phyloP scores from a whole-genome alignment of 2,888 invertebrate genomes.

The Trissolcus brochymenae region DNA sequence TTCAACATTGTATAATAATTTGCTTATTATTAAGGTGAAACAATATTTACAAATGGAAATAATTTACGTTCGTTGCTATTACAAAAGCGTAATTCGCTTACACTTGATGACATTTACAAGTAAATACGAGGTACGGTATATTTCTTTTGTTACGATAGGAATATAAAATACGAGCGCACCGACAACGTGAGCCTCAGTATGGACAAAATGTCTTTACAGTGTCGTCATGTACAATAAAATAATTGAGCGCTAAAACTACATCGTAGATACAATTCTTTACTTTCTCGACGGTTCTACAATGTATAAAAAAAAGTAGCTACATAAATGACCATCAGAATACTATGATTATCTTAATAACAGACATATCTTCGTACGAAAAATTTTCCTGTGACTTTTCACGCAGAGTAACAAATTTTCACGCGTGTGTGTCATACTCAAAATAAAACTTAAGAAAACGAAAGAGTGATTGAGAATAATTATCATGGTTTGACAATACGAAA shows the following conservation, averaged over 20 bases:
- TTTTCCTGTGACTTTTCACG: no score
- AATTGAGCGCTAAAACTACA: slow-evolving; percentile 27
- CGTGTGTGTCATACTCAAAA: neutral
- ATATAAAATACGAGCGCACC: slow-evolving; percentile 65
- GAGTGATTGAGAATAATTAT: neutral
- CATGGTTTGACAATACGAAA: slow-evolving; percentile 21
- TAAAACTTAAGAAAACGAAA: slow-evolving; percentile 19
- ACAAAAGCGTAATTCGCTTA: slow-evolving; percentile 34
- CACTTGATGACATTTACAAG: slow-evolving; percentile 48
- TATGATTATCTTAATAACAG: no score
- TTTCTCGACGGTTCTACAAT: neutral
- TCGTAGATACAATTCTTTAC: slow-evolving; percentile 31
- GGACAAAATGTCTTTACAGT: slow-evolving; percentile 13
- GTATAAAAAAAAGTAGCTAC: neutral
- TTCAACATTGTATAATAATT: slow-evolving; percentile 65
- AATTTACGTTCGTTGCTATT: slow-evolving; percentile 39
- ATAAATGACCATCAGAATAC: no score
- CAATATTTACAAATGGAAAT: slow-evolving; percentile 64
- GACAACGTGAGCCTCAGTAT: slow-evolving; percentile 32
- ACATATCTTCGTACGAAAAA: no score
- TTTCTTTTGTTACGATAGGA: slow-evolving; percentile 64
- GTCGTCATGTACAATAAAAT: slow-evolving; percentile 1
- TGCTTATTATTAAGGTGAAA: slow-evolving; percentile 63
- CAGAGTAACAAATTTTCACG: no score
- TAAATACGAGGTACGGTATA: slow-evolving; percentile 28